Evolutionary conservation across 37 sponge, comb jelly and placozoan species (phyloP).

Genomic region (Ephydatia muelleri): DNA sequence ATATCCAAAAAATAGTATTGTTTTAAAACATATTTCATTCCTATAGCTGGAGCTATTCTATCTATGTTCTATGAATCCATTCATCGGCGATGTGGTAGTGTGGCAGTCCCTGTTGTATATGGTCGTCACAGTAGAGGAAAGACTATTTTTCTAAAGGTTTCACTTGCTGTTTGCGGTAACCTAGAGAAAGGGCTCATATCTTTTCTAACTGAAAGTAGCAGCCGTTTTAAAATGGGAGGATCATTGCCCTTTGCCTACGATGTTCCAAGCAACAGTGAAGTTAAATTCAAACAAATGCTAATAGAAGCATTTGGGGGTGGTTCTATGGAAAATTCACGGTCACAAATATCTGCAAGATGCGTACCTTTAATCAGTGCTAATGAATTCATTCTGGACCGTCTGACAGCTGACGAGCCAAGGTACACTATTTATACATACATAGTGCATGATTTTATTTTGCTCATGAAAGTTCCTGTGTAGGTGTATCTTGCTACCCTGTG

Average conservation of each 20-base stretch:
- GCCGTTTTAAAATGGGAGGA: not conserved
- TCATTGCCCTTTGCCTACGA: not conserved
- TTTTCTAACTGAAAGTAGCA: not conserved
- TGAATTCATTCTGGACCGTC: too few relatives aligned
- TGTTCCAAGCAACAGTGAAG: constrained; percentile 8
- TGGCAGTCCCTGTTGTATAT: not conserved
- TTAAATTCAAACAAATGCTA: constrained; percentile 9
- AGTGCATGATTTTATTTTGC: too few relatives aligned
- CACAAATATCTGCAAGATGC: constrained; percentile 2
- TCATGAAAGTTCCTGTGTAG: not conserved
- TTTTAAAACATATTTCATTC: not conserved
- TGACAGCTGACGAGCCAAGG: too few relatives aligned
- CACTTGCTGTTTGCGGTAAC: not conserved
- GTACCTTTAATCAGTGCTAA: too few relatives aligned
- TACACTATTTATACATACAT: too few relatives aligned
- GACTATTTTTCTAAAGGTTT: not conserved
- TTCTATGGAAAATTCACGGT: not conserved
- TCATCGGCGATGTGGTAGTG: not conserved
- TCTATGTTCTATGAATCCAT: constrained; percentile 13
- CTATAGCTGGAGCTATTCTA: not conserved
- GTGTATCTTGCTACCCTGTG: constrained; percentile 9
- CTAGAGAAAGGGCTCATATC: not conserved
- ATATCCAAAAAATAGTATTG: too few relatives aligned
- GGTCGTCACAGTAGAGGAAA: constrained; percentile 3
- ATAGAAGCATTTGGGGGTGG: constrained; percentile 13